Conservation (phyloP, 2,888 invertebrate species). For the Sarcophaga rosellei region DNA sequence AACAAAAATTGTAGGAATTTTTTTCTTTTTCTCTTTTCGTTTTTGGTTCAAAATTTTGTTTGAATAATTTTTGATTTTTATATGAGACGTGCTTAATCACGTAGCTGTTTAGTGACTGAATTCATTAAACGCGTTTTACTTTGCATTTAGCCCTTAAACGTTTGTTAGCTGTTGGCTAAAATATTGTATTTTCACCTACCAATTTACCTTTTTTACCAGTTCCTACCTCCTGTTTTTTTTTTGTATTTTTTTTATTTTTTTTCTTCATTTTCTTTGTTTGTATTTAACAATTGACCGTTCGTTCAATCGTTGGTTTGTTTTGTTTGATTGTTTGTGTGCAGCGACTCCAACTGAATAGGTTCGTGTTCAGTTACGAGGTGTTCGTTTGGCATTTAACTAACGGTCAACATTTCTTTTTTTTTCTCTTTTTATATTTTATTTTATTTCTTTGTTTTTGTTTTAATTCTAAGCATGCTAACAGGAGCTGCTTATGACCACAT, state of each 20-base stretch:
- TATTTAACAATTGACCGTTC: constrained; percentile 55
- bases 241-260: not conserved
- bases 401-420: constrained; percentile 15
- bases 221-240: not conserved
- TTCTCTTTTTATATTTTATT: not conserved
- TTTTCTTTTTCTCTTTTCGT: not conserved
- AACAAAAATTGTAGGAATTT: not conserved
- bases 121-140: constrained; percentile 58
- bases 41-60: not conserved
- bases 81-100: constrained; percentile 61
- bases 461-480: constrained; percentile 42
- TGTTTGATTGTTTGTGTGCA: not conserved
- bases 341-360: constrained; percentile 36
- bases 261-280: constrained; percentile 1
- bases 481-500: constrained; percentile 27
- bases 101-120: constrained; percentile 66
- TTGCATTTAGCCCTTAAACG: constrained; percentile 58
- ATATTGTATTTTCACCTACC: constrained; percentile 26
- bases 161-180: constrained; percentile 31
- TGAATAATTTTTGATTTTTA: constrained; percentile 7
- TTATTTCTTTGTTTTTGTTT: constrained; percentile 4
- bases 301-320: not conserved
- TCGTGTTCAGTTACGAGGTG: constrained; percentile 63
- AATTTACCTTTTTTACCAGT: constrained; percentile 1
- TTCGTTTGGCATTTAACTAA: constrained; percentile 65